Base-by-base conservation (phyloP, 2,113 vertebrate genomes). In the Alethe castanea region DNA sequence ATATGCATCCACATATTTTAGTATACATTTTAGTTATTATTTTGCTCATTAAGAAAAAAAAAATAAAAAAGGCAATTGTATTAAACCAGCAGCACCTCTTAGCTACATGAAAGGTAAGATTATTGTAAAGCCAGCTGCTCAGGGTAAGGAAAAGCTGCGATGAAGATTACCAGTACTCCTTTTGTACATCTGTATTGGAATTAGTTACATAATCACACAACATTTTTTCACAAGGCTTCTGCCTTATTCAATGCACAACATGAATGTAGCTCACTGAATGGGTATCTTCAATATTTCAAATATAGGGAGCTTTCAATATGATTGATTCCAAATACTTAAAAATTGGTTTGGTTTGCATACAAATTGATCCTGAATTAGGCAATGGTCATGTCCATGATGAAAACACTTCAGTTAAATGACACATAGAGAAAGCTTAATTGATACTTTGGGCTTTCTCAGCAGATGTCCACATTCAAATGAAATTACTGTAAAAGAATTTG, bases 391-490 rank as follows among this genome's bases (percentile, higher is more conserved):
- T 89, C 94, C 52, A 67, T 89, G 65, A 84, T 94, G 83, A 92
- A 94, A 95, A 95, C 94, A 95, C 76, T 96, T 86, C 83, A 94
- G 77, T 84, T 94, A 74, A 92, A 95, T 95, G 88, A 89, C 91
- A 95, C 38, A 91, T 31, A 94, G 69, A 81, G 77, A 92, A 96
- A 95, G 88, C 91, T 86, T 94, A 95, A 96, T 91, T 94, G 94
- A 83, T 97, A 83, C 83, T 96, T 92, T 84, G 76, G 79, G 36
- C n/a, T 79, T 94, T 95, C 72, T 96, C 86, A 72, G 83, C 94
- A 92, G 89, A 95, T 96, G 92, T 95, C 92, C 87, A 31, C 48
- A 84, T 91, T 95, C 69, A 96, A 81, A 88, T 56, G 61, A 71
- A 92, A 95, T 90, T 91, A 94, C 66, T 84, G 60, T 86, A 86